Conservation (phyloP, 2,888 invertebrate genomes). For the Deilephila elpenor region DNA sequence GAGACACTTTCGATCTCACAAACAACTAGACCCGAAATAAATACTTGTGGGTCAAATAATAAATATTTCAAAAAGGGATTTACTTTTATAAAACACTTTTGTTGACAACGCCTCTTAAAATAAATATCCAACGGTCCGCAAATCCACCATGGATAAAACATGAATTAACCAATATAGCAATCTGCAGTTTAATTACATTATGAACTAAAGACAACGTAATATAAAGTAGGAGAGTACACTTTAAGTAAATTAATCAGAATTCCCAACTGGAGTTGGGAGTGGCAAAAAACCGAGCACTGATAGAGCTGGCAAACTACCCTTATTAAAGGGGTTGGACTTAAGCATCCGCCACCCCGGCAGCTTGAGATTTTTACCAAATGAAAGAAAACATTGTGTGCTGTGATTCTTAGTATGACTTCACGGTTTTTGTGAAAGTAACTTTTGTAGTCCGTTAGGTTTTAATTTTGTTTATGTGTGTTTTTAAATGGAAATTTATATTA, state of each 20-base stretch:
- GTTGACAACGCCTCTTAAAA: too few species aligned
- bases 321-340: constrained; percentile 23
- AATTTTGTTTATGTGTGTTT: too few species aligned
- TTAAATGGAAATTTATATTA: too few species aligned
- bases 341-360: not conserved
- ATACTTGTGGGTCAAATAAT: too few species aligned
- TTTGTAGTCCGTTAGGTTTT: too few species aligned
- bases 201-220: constrained; percentile 16
- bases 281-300: constrained; percentile 31
- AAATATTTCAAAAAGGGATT: too few species aligned
- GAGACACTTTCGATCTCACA: too few species aligned
- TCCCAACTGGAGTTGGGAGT: constrained; percentile 27
- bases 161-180: not conserved
- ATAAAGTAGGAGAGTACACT: constrained; percentile 10
- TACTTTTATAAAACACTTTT: too few species aligned
- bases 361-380: constrained; percentile 15
- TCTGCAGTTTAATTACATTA: constrained; percentile 8
- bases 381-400: constrained; percentile 11
- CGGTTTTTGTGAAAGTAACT: not conserved
- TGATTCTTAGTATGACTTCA: not conserved
- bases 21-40: too few species aligned
- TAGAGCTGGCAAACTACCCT: constrained; percentile 27
- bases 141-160: not conserved
- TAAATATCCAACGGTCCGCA: too few species aligned
- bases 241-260: constrained; percentile 32